phyloP scores from a whole-genome alignment of 2,113 vertebrate genomes.

The Pelecanus crispus region DNA sequence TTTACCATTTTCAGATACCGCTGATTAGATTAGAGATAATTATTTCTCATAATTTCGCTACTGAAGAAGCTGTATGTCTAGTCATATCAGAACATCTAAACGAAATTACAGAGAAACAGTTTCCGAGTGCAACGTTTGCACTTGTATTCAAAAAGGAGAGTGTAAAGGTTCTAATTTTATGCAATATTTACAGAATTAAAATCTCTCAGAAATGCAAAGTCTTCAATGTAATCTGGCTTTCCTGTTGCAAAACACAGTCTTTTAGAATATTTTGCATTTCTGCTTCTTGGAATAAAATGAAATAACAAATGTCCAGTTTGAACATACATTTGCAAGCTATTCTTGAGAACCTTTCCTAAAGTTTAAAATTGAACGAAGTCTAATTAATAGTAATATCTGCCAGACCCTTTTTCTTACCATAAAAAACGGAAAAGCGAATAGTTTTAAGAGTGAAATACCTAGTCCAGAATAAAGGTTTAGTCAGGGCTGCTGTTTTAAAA shows the following conservation, averaged over 20 bases:
- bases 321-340: neutral
- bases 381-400: neutral
- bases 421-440: conserved; percentile 41
- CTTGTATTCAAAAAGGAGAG: neutral
- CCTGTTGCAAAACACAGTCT: neutral
- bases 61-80: conserved; percentile 59
- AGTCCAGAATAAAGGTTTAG: neutral
- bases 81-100: conserved; percentile 64
- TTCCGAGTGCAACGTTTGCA: conserved; percentile 34
- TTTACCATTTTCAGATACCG: conserved; percentile 65
- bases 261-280: neutral
- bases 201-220: conserved; percentile 15
- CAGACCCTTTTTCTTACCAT: neutral
- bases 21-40: conserved; percentile 76
- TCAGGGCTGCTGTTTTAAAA: conserved; percentile 41
- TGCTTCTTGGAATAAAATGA: neutral
- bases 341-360: neutral
- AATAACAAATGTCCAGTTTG: neutral
- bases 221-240: conserved; percentile 1
- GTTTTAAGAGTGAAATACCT: neutral
- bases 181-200: conserved; percentile 59
- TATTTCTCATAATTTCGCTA: conserved; percentile 66
- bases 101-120: conserved; percentile 56
- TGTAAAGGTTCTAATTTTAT: conserved; percentile 35
- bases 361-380: neutral